Base-by-base conservation (phyloP, 2,888 invertebrate species). In the Helobdella robusta region DNA sequence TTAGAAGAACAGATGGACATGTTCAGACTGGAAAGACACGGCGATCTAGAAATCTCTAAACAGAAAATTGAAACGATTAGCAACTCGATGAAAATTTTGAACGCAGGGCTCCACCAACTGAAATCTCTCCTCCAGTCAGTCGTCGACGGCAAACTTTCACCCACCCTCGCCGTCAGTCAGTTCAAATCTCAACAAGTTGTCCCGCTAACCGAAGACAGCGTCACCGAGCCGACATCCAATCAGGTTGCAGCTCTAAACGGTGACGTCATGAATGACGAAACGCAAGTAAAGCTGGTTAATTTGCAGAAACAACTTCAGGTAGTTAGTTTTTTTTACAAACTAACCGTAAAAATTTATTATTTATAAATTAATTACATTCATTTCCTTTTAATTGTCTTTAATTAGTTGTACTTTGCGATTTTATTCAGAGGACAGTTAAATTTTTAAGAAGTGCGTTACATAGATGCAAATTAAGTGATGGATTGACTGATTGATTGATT, bases 221-320 rank as follows among this genome's bases (percentile, higher is more conserved):
- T n/a, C 11, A 11, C 56, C 8, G 32, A n/a, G 1, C 20, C 25
- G 25, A 25, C n/a, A 25, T 32, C 56, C 25, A 25, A 25, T 18
- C 32, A 28, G 11, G n/a, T n/a, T 30, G 6, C 56, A 4, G n/a
- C 32, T 30, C 28, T 30, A 1, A 3, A 30, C 6, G 11, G n/a
- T 6, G 25, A n/a, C 56, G 32, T 30, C 30, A 40, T 15, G 44
- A 50, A 23, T 32, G 50, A 50, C n/a, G 46, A 50, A 50, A 30
- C 62, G 3, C 32, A n/a, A n/a, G 44, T 50, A 32, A n/a, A 50
- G 28, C 50, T 62, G 20, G 30, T 32, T 8, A 48, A 62, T 20
- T 25, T 62, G 50, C 62, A 62, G 28, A 23, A 46, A 44, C 62
- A 62, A 62, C 48, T 62, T 18, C 6, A 15, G 48, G 62, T 62